Conservation (phyloP, 2,113 vertebrate species). For the Oryzias celebensis region DNA sequence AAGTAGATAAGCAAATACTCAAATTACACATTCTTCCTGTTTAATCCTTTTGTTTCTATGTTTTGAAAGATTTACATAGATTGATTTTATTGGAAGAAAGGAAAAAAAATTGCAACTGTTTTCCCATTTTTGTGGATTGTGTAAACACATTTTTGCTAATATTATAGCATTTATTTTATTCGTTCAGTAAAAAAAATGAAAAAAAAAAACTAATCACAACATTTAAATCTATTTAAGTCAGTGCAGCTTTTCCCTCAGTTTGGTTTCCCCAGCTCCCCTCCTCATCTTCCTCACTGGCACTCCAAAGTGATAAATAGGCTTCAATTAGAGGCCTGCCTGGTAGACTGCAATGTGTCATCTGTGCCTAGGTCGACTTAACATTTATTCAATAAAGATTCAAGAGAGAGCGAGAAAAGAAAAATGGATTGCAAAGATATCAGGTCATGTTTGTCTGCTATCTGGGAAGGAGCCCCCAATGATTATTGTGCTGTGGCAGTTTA, state of each 20-base stretch:
- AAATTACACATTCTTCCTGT: neutral
- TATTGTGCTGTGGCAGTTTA: slow-evolving; percentile 44
- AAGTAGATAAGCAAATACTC: no score
- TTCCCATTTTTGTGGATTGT: no score
- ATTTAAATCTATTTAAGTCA: neutral
- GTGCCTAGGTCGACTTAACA: slow-evolving; percentile 54
- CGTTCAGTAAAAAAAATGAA: no score
- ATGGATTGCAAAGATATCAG: slow-evolving; percentile 60
- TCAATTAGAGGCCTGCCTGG: slow-evolving; percentile 66
- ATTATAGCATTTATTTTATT: no score
- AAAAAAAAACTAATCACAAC: no score
- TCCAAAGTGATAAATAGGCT: slow-evolving; percentile 65
- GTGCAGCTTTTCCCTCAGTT: neutral
- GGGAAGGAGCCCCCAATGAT: slow-evolving; percentile 46
- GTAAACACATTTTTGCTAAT: no score
- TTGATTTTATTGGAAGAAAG: no score
- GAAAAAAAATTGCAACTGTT: no score
- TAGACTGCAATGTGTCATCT: slow-evolving; percentile 72
- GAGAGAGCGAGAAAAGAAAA: slow-evolving; percentile 59
- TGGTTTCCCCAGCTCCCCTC: slow-evolving; percentile 19
- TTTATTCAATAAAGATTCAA: slow-evolving; percentile 71
- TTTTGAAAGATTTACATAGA: neutral
- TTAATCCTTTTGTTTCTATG: neutral
- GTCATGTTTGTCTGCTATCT: slow-evolving; percentile 61
- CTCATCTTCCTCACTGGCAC: slow-evolving; percentile 21